Conservation (phyloP, 2,113 vertebrate species). For the Opisthocomus hoazin region DNA sequence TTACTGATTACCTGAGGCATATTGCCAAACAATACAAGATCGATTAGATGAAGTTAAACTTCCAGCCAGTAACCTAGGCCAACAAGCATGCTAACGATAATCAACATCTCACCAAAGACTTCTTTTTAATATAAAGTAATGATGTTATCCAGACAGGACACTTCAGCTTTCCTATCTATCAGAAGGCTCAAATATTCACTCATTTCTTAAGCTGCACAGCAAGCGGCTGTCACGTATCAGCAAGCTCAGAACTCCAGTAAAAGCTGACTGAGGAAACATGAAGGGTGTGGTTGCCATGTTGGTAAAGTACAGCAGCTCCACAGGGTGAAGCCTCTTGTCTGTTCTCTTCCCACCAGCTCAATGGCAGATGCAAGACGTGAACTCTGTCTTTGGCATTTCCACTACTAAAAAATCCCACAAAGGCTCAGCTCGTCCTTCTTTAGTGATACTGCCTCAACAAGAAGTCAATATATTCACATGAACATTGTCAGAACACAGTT, state of each 20-base stretch:
- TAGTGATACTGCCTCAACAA: neutral
- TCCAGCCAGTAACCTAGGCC: neutral
- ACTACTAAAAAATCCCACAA: neutral
- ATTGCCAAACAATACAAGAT: neutral
- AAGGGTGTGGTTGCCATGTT: rapidly evolving
- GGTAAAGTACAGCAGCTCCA: neutral
- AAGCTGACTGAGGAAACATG: neutral
- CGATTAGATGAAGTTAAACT: neutral
- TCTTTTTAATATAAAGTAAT: neutral
- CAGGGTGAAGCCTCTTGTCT: neutral
- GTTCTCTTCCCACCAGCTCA: neutral
- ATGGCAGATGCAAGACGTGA: neutral
- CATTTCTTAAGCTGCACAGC: neutral
- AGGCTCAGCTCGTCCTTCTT: neutral
- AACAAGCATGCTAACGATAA: neutral
- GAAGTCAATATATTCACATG: neutral
- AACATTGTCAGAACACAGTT: neutral
- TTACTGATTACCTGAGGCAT: neutral
- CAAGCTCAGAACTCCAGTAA: neutral
- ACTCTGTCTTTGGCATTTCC: neutral
- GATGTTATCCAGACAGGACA: neutral
- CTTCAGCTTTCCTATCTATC: neutral
- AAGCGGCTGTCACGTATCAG: neutral
- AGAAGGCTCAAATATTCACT: neutral
- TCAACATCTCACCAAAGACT: neutral